These are phyloP conservation scores for Limnephilus lunatus DNA, from an alignment of 2,888 invertebrate species.

Conservation along the genomic window DNA sequence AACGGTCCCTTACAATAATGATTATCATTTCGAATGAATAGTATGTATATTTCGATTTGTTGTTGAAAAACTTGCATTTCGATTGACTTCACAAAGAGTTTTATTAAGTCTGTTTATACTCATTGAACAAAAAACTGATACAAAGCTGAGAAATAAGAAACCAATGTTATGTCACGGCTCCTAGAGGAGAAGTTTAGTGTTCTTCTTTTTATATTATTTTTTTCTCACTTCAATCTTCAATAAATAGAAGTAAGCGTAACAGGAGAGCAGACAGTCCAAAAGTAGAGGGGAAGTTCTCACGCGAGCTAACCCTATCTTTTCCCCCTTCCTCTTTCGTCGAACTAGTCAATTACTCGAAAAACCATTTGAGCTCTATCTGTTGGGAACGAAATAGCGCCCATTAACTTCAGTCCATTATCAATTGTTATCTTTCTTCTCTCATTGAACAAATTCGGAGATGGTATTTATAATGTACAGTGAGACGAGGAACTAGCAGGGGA, in stretches of 20 bases:
- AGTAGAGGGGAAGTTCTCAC: constrained; percentile 24
- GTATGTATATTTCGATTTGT: not conserved
- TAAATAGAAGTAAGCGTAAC: constrained; percentile 31
- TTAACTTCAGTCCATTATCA: constrained; percentile 40
- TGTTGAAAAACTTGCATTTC: not conserved
- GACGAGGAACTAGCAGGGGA: not conserved
- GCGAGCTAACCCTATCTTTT: constrained; percentile 36
- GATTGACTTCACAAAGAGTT: not conserved
- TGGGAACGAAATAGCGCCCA: constrained; percentile 46
- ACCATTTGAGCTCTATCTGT: constrained; percentile 35
- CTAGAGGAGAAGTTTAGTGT: not conserved
- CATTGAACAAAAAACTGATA: not conserved
- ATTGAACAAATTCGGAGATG: constrained; percentile 2
- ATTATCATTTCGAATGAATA: not conserved
- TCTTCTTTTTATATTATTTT: not conserved
- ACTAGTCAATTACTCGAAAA: constrained; percentile 51
- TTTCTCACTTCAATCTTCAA: not conserved
- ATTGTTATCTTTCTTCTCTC: constrained; percentile 33
- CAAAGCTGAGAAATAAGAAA: not conserved
- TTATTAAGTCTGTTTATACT: not conserved
- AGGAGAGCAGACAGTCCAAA: not conserved
- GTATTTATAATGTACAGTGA: not conserved
- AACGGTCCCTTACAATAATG: too few relatives aligned
- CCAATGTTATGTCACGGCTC: not conserved
- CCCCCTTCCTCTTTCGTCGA: constrained; percentile 28